Evolutionary conservation across 2,888 invertebrate species (phyloP).

Genomic region (Tachina grossa): DNA sequence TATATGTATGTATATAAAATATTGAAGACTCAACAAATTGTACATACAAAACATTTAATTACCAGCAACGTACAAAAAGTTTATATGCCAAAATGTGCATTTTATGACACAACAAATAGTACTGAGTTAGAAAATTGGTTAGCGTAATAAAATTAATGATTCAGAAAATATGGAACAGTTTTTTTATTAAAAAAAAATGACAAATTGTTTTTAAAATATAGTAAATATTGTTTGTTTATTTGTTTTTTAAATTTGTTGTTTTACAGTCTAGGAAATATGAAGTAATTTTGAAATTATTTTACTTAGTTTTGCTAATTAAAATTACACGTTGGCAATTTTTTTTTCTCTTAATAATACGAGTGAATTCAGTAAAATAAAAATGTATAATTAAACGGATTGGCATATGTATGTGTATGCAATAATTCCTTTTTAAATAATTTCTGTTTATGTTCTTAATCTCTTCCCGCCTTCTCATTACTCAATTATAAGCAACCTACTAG

Average conservation of each 20-base stretch:
- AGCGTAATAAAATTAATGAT: conserved; percentile 33
- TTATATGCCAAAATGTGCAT: conserved; percentile 26
- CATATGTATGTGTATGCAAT: no score
- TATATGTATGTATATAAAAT: neutral
- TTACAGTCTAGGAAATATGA: neutral
- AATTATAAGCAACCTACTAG: no score
- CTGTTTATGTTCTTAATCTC: no score
- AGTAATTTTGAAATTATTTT: neutral
- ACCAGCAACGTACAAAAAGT: neutral
- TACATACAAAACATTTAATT: conserved; percentile 20
- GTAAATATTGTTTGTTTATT: conserved; percentile 13
- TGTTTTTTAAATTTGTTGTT: neutral
- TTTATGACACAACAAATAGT: conserved; percentile 9
- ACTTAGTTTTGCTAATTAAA: conserved; percentile 17
- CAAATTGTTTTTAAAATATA: conserved; percentile 5
- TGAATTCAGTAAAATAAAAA: neutral
- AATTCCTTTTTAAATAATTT: no score
- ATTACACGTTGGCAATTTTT: neutral
- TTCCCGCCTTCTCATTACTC: no score
- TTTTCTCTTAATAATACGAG: neutral
- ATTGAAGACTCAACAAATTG: conserved; percentile 1
- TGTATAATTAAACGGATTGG: no score
- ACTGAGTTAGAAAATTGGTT: conserved; percentile 4
- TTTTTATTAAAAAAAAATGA: conserved; percentile 6
- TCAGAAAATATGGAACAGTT: conserved; percentile 35